phyloP scores from a whole-genome alignment of 2,113 vertebrate genomes.

The Caranx melampygus region DNA sequence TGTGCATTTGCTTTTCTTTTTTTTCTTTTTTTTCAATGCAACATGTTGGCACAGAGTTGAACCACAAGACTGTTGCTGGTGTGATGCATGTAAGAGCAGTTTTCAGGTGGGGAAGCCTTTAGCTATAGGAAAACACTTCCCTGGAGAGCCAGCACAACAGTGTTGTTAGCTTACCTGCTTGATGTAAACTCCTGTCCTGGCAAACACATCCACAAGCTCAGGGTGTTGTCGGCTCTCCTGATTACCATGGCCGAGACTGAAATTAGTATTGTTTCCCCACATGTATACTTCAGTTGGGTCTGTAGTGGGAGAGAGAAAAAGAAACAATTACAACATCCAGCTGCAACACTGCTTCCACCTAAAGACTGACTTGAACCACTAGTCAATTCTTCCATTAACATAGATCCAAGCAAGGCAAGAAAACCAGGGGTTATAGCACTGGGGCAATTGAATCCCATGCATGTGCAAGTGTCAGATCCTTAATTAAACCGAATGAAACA shows the following conservation, averaged over 20 bases:
- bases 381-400: neutral
- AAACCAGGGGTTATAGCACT: neutral
- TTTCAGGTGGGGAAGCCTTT: slow-evolving; percentile 48
- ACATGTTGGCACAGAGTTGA: slow-evolving; percentile 39
- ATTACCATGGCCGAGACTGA: slow-evolving; percentile 95
- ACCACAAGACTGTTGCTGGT: slow-evolving; percentile 18
- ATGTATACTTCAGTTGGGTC: slow-evolving; percentile 97
- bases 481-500: neutral
- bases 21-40: slow-evolving; percentile 1
- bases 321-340: slow-evolving; percentile 32
- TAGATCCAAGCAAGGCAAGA: neutral
- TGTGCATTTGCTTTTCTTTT: slow-evolving; percentile 14
- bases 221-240: slow-evolving; percentile 95
- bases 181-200: slow-evolving; percentile 91
- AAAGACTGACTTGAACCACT: neutral
- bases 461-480: neutral
- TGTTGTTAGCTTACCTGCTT: slow-evolving; percentile 89
- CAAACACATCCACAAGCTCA: slow-evolving; percentile 94
- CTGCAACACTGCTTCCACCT: neutral
- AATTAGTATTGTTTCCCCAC: slow-evolving; percentile 97
- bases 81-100: slow-evolving; percentile 11
- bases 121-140: slow-evolving; percentile 35
- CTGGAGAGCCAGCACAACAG: slow-evolving; percentile 28
- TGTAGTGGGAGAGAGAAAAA: slow-evolving; percentile 73
- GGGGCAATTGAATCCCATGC: slow-evolving; percentile 1